phyloP scores from a whole-genome alignment of 1,140 invertebrate genomes.

The Vanessa atalanta region DNA sequence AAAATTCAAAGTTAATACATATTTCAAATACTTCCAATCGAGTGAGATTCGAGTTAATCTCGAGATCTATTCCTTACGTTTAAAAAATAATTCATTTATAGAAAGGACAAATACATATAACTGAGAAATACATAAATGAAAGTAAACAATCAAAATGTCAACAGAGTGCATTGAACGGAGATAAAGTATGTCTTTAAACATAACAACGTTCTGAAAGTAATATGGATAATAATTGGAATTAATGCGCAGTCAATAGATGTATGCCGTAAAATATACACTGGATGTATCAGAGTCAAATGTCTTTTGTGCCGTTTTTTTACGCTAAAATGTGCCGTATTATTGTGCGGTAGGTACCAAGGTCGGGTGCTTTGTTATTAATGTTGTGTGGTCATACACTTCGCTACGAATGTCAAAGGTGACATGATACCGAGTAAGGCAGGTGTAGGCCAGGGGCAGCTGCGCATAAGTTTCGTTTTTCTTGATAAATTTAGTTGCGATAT shows the following conservation, averaged over 20 bases:
- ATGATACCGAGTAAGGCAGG: slow-evolving; percentile 32
- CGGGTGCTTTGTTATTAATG: neutral
- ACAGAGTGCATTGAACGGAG: slow-evolving; percentile 13
- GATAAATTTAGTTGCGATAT: slow-evolving; percentile 27
- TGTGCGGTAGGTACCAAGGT: neutral
- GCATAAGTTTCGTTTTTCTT: slow-evolving; percentile 34
- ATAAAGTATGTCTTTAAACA: neutral
- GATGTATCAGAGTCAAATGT: neutral
- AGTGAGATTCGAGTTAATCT: neutral
- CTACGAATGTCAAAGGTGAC: slow-evolving; percentile 37
- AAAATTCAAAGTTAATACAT: neutral
- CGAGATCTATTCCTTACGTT: neutral
- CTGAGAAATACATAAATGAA: slow-evolving; percentile 5
- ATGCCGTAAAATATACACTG: slow-evolving; percentile 9
- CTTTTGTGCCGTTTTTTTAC: neutral
- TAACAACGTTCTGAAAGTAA: slow-evolving; percentile 8
- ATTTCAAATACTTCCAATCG: neutral
- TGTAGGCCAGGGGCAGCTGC: slow-evolving; percentile 34
- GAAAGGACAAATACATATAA: neutral
- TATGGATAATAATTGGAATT: slow-evolving; percentile 35
- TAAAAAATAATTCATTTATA: neutral
- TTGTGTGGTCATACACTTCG: slow-evolving; percentile 15
- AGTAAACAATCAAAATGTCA: slow-evolving; percentile 22
- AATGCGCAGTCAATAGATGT: slow-evolving; percentile 33
- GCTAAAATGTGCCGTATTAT: neutral